phyloP scores from a whole-genome alignment of 1,140 invertebrate species.

The Anoplophora glabripennis region DNA sequence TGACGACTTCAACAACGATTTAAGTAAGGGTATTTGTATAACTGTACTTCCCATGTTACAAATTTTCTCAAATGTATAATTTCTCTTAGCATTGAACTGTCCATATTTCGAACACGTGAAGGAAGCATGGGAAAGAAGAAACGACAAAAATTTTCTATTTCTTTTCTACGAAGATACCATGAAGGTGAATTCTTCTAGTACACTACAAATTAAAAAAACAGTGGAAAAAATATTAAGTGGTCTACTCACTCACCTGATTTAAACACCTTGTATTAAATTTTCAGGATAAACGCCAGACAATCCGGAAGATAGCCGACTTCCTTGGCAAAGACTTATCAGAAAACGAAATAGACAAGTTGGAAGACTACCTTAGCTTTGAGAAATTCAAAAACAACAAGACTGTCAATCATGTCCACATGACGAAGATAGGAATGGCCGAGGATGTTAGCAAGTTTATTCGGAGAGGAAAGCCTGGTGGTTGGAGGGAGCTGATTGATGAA shows the following conservation, averaged over 20 bases:
- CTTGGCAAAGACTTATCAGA: conserved; percentile 55
- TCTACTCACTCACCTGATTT: neutral
- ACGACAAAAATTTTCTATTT: conserved; percentile 69
- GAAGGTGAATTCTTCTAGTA: conserved; percentile 6
- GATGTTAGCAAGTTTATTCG: conserved; percentile 57
- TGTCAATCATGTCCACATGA: conserved; percentile 64
- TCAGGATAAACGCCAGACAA: conserved; percentile 54
- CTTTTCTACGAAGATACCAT: conserved; percentile 75
- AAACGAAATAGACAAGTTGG: conserved; percentile 54
- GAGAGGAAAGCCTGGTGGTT: conserved; percentile 61
- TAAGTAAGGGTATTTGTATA: conserved; percentile 57
- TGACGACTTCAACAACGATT: conserved; percentile 70
- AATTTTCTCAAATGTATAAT: no score
- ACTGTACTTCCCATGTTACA: no score
- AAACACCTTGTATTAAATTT: neutral
- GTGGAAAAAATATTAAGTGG: neutral
- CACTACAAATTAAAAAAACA: no score
- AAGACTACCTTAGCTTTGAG: conserved; percentile 64
- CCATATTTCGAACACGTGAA: conserved; percentile 3
- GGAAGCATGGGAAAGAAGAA: conserved; percentile 53
- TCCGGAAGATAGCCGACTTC: conserved; percentile 58
- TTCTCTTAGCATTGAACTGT: neutral
- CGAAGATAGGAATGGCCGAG: conserved; percentile 56
- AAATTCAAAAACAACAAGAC: conserved; percentile 70
- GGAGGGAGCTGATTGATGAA: conserved; percentile 61